A percentile compares a stretch with the other conserved stretches of the same genome.
These are phyloP conservation scores for Pomatostomus ruficeps DNA, from an alignment of 2,113 vertebrate genomes.

Conservation along the genomic window DNA sequence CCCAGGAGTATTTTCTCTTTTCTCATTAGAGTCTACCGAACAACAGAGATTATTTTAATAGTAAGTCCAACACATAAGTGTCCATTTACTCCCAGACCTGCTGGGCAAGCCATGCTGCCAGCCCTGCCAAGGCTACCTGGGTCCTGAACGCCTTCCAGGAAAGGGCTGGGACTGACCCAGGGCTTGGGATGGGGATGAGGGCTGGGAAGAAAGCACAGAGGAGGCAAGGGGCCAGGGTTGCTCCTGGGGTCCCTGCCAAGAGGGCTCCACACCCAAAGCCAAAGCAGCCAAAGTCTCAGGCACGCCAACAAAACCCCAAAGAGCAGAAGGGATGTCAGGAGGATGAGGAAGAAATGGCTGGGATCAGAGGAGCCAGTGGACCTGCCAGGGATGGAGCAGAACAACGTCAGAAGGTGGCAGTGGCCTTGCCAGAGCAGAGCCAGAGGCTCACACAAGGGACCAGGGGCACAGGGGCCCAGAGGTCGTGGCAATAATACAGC, in stretches of 20 bases:
- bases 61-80: background rate
- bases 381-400: background rate
- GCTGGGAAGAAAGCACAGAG: background rate
- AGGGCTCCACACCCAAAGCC: background rate
- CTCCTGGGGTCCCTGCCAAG: background rate
- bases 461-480: fast-evolving
- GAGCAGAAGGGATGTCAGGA: background rate
- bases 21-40: background rate
- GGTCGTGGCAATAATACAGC: fast-evolving
- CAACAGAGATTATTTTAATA: background rate
- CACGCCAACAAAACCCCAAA: fast-evolving
- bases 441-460: background rate
- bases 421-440: background rate
- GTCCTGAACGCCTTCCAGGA: background rate
- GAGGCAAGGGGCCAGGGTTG: background rate
- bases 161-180: background rate
- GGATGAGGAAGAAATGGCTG: background rate
- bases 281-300: background rate
- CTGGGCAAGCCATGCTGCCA: background rate
- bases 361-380: background rate
- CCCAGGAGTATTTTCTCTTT: background rate
- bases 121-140: background rate
- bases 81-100: background rate
- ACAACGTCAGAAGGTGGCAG: fast-evolving
- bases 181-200: fast-evolving